A percentile compares a stretch with the other conserved stretches of the same genome.
phyloP scores from a whole-genome alignment of 2,113 vertebrate genomes.

The Nibea coibor region DNA sequence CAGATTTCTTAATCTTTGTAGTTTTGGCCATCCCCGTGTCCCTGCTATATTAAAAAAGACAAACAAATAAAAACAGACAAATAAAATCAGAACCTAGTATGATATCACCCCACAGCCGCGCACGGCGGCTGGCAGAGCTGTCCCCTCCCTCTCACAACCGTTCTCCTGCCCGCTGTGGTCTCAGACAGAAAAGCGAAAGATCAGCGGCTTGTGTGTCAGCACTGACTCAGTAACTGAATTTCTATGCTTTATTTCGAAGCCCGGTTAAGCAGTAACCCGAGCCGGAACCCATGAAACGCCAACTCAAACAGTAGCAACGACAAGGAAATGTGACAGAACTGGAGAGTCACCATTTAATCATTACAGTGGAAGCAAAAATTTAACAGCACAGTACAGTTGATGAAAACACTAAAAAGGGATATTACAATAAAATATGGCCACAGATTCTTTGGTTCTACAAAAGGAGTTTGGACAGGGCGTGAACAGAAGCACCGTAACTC shows the following conservation, averaged over 20 bases:
- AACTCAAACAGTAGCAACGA: slow-evolving; percentile 56
- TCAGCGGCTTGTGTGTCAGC: background rate
- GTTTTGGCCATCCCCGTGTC: slow-evolving; percentile 48
- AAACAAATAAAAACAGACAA: slow-evolving; percentile 54
- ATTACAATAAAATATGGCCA: slow-evolving; percentile 72
- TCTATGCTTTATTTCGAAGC: background rate
- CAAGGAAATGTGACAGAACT: slow-evolving; percentile 69
- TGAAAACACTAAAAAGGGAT: slow-evolving; percentile 70
- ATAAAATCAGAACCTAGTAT: slow-evolving; percentile 44
- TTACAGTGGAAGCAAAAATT: slow-evolving; percentile 76
- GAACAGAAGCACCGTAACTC: slow-evolving; percentile 71
- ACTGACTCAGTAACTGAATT: background rate
- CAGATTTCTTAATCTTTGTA: slow-evolving; percentile 54
- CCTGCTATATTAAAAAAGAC: slow-evolving; percentile 52
- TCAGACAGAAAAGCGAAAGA: slow-evolving; percentile 19
- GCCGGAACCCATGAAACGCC: background rate
- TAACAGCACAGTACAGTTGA: slow-evolving; percentile 78
- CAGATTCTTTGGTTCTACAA: slow-evolving; percentile 71
- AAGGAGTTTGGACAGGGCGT: slow-evolving; percentile 62
- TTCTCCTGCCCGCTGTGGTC: slow-evolving; percentile 49
- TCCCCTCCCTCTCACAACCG: slow-evolving; percentile 58
- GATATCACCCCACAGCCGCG: slow-evolving; percentile 38
- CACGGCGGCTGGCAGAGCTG: slow-evolving; percentile 6
- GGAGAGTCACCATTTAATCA: slow-evolving; percentile 82
- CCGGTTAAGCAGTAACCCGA: background rate